Base-by-base conservation (phyloP, 2,888 invertebrate genomes). In the Spisula solida region DNA sequence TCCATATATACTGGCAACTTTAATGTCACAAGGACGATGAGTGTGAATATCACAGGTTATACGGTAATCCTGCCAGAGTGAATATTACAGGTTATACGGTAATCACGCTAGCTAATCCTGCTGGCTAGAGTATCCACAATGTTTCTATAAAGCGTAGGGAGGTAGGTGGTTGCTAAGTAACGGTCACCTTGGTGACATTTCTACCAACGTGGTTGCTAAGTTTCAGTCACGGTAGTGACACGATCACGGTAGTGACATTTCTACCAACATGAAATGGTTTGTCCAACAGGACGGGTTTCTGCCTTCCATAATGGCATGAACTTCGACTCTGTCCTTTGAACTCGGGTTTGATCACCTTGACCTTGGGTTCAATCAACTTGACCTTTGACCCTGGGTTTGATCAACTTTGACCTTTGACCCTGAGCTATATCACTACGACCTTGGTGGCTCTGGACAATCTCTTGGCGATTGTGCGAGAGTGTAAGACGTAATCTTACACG, bases 1-100 rank as follows among this genome's bases (percentile, higher is more conserved):
- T 75, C 29, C 34, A 18, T 25, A 70, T 18, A 56, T 88, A 88
- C 85, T 85, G 85, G 88, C 88, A 81, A 34, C 56, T 88, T 88
- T 88, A 88, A 75, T 81, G 88, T 88, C 88, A 29, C 81, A 41
- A n/a, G 83, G 88, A 83, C 87, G 75, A 70, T 70, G n/a, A 41
- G 48, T 85, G 60, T 85, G 60, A 87, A 83, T 87, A 87, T 87
- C 87, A 87, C 87, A 87, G 87, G 79, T 34, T 60, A 60, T 75
- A 75, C 18, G 75, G 75, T 34, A 75, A 75, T 34, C 75, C 29
- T 75, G 29, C 41, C 41, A 41, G 8, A 41, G 41, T 41, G 41
- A 41, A 41, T 41, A 5, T 41, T 82, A 79, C 87, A 79, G 79
- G 78, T 88, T 80, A 55, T 75, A 34, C 25, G 75, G 75, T 75